A percentile compares a stretch with the other conserved stretches of the same genome.
These are phyloP conservation scores for Protaetia brevitarsis DNA, from an alignment of 1,140 invertebrate genomes.

Conservation along the genomic window DNA sequence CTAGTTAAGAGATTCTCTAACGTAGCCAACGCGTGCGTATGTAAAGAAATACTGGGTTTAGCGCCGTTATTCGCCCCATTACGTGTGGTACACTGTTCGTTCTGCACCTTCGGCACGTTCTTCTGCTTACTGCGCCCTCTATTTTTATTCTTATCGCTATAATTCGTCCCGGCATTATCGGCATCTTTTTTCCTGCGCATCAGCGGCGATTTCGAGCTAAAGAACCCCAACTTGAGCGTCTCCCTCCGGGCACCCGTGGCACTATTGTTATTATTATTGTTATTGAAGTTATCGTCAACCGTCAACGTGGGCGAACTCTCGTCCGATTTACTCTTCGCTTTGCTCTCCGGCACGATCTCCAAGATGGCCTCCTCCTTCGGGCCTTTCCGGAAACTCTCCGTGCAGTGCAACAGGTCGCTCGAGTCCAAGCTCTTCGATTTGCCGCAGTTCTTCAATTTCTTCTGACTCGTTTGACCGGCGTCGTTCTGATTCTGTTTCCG, in stretches of 20 bases:
- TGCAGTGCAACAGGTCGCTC: slow-evolving; percentile 61
- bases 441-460: slow-evolving; percentile 67
- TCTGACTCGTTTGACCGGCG: slow-evolving; percentile 26
- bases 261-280: slow-evolving; percentile 30
- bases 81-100: slow-evolving; percentile 10
- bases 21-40: slow-evolving; percentile 55
- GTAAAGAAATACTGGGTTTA: slow-evolving; percentile 45
- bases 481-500: slow-evolving; percentile 34
- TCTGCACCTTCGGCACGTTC: slow-evolving; percentile 26
- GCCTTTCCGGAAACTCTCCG: slow-evolving; percentile 17
- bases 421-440: slow-evolving; percentile 82
- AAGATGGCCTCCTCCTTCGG: slow-evolving; percentile 42
- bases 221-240: slow-evolving; percentile 46
- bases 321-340: slow-evolving; percentile 19
- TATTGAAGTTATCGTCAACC: slow-evolving; percentile 30
- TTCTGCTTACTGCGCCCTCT: slow-evolving; percentile 34
- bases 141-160: slow-evolving; percentile 34
- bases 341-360: slow-evolving; percentile 29
- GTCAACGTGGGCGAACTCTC: slow-evolving; percentile 18
- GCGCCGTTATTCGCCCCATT: too few relatives aligned
- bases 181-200: slow-evolving; percentile 43
- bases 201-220: slow-evolving; percentile 44
- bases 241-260: slow-evolving; percentile 43
- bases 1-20: slow-evolving; percentile 56
- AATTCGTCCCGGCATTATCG: slow-evolving; percentile 29